phyloP scores from a whole-genome alignment of 1,140 invertebrate genomes.

The Drosophila simulans region DNA sequence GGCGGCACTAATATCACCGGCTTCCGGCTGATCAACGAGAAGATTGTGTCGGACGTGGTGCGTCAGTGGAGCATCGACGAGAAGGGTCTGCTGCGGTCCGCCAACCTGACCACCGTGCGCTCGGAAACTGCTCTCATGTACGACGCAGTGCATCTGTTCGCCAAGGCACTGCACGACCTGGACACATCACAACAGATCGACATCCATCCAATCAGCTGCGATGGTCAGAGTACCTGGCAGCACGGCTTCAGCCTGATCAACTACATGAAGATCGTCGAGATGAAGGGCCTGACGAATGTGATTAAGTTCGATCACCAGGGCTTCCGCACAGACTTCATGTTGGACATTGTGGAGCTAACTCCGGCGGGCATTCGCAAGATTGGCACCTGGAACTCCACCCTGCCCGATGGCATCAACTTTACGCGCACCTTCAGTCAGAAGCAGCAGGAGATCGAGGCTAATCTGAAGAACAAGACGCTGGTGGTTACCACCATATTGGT shows the following conservation, averaged over 20 bases:
- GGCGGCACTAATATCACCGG: constrained; percentile 97
- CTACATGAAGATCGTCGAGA: constrained; percentile 98
- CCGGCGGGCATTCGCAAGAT: constrained; percentile 93
- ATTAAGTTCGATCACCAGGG: constrained; percentile 98
- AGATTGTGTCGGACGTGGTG: constrained; percentile 89
- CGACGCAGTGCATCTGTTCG: constrained; percentile 97
- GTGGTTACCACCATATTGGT: constrained; percentile 96
- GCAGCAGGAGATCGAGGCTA: constrained; percentile 93
- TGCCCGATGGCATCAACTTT: constrained; percentile 92
- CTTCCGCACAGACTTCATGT: constrained; percentile 94
- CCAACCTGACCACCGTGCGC: constrained; percentile 86
- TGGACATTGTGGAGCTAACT: constrained; percentile 95
- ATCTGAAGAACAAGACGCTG: constrained; percentile 96
- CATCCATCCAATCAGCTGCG: constrained; percentile 94
- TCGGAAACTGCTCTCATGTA: constrained; percentile 98
- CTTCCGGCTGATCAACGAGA: constrained; percentile 88
- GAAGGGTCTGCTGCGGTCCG: constrained; percentile 72
- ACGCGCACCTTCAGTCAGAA: constrained; percentile 93
- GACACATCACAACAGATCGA: constrained; percentile 95
- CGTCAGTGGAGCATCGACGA: constrained; percentile 88
- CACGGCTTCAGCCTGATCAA: constrained; percentile 97
- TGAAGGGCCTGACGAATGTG: constrained; percentile 95
- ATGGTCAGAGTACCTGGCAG: constrained; percentile 95
- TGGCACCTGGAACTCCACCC: constrained; percentile 94
- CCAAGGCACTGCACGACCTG: constrained; percentile 95